These are phyloP conservation scores for Chaetorhynchus papuensis DNA, from an alignment of 2,113 vertebrate species.

Conservation along the genomic window DNA sequence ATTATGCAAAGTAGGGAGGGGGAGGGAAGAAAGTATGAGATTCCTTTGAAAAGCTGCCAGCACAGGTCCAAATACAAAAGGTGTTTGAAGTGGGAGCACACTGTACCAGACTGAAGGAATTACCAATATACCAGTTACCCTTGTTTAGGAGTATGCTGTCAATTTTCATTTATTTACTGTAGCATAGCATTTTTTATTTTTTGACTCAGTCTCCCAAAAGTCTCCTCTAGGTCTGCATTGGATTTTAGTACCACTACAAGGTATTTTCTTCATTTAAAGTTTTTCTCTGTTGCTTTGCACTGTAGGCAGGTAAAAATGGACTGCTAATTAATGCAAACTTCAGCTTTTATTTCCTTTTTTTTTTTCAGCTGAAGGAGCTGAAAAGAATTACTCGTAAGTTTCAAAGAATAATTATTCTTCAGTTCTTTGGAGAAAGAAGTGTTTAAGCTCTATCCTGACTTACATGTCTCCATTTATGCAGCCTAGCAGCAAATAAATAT, in stretches of 20 bases:
- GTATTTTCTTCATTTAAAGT: neutral
- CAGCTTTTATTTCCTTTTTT: neutral
- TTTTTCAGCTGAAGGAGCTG: neutral
- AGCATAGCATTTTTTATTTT: neutral
- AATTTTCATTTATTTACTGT: neutral
- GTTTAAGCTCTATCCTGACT: neutral
- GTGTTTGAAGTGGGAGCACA: conserved; percentile 27
- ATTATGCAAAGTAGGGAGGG: neutral
- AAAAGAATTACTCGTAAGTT: neutral
- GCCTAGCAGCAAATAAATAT: neutral
- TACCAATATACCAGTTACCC: neutral
- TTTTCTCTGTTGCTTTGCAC: neutral
- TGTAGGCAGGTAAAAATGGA: neutral
- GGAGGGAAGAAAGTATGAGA: neutral
- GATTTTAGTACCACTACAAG: neutral
- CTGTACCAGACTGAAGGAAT: neutral
- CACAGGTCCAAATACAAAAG: conserved; percentile 1
- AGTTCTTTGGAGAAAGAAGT: neutral
- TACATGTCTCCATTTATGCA: neutral
- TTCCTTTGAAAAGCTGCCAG: conserved; percentile 35
- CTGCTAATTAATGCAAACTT: neutral
- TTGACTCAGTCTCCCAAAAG: neutral
- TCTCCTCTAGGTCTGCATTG: neutral
- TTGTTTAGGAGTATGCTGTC: neutral
- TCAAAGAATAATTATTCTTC: neutral